These are phyloP conservation scores for Drosophila kanekoi DNA, from an alignment of 2,888 invertebrate species.

Conservation along the genomic window DNA sequence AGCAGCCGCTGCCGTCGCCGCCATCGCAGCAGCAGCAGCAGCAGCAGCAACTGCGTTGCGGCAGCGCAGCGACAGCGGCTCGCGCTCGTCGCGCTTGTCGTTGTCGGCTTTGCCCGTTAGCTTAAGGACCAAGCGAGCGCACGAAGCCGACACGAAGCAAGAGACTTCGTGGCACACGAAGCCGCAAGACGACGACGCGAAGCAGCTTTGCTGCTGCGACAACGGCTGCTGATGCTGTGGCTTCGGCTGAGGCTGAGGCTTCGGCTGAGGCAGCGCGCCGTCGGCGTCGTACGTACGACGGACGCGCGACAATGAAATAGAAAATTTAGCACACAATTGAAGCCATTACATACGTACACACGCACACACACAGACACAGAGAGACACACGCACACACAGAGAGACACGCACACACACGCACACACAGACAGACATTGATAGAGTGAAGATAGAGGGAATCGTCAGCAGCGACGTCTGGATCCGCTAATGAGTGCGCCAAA, in stretches of 20 bases:
- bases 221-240: conserved; percentile 21
- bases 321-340: conserved; percentile 80
- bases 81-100: conserved; percentile 32
- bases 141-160: conserved; percentile 49
- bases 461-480: conserved; percentile 13
- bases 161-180: conserved; percentile 38
- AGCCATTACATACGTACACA: conserved; percentile 53
- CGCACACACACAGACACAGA: conserved; percentile 38
- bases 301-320: conserved; percentile 71
- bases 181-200: conserved; percentile 34
- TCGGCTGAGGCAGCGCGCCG: conserved; percentile 22
- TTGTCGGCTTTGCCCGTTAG: conserved; percentile 21
- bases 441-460: background rate
- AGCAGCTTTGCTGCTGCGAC: conserved; percentile 12
- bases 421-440: conserved; percentile 15
- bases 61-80: conserved; percentile 39
- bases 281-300: conserved; percentile 37
- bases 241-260: conserved; percentile 9
- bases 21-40: conserved; percentile 4
- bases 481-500: conserved; percentile 62
- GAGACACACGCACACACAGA: conserved; percentile 28
- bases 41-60: conserved; percentile 21
- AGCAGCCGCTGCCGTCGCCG: conserved; percentile 27
- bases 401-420: too few relatives aligned
- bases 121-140: conserved; percentile 26